Percentiles rank a stretch among this genome's conserved stretches.
These are phyloP conservation scores for Erinaceus europaeus DNA, from an alignment of 2,113 vertebrate genomes.

Conservation along the genomic window DNA sequence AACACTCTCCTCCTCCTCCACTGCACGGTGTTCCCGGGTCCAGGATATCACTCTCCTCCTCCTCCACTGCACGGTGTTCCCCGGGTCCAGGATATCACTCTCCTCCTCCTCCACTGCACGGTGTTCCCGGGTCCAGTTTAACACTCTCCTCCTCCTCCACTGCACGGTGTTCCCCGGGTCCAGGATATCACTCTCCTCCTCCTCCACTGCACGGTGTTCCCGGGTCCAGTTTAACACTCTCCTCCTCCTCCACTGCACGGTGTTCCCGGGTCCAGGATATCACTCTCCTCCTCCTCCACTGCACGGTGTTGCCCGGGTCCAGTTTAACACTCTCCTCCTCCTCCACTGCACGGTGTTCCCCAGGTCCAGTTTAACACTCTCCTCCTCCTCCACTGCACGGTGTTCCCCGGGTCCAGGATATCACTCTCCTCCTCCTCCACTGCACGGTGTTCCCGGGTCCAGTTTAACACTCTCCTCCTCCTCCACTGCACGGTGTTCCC, in stretches of 20 bases:
- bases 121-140: background rate
- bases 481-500: background rate
- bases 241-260: background rate
- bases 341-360: background rate
- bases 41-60: constrained; percentile 13
- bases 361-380: constrained; percentile 6
- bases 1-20: constrained; percentile 12
- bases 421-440: constrained; percentile 6
- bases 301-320: background rate
- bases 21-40: background rate
- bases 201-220: background rate
- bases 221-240: constrained; percentile 5
- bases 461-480: constrained; percentile 4
- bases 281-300: constrained; percentile 10
- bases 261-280: background rate
- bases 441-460: background rate
- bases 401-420: background rate
- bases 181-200: constrained; percentile 13
- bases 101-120: background rate
- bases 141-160: constrained; percentile 4
- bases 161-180: background rate
- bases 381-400: background rate
- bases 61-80: background rate
- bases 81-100: constrained; percentile 6
- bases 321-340: constrained; percentile 4